phyloP scores from a whole-genome alignment of 2,888 invertebrate genomes.

The Dorcus parallelipipedus region DNA sequence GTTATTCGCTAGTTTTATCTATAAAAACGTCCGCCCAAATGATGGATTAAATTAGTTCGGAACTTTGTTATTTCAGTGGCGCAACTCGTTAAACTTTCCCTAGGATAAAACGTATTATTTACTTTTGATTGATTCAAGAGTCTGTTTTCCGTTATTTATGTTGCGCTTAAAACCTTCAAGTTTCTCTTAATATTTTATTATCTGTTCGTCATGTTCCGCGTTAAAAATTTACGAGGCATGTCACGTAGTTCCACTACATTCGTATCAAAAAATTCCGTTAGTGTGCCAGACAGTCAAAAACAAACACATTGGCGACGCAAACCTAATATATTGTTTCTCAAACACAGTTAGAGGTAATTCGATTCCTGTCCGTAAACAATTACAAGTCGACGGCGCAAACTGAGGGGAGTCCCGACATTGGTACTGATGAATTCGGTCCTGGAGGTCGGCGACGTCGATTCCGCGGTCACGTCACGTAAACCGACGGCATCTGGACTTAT shows the following conservation, averaged over 20 bases:
- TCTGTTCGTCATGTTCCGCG: too few relatives aligned
- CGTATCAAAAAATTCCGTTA: slow-evolving; percentile 1
- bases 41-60: too few relatives aligned
- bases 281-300: not conserved
- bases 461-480: slow-evolving; percentile 7
- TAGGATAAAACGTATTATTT: too few relatives aligned
- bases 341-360: slow-evolving; percentile 14
- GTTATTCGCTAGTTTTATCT: too few relatives aligned
- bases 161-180: too few relatives aligned
- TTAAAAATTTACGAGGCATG: not conserved
- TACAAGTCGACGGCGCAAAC: slow-evolving; percentile 12
- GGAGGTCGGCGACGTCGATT: not conserved
- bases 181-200: too few relatives aligned
- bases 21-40: too few relatives aligned
- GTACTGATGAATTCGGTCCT: not conserved
- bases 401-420: not conserved
- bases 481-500: slow-evolving; percentile 11
- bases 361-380: slow-evolving; percentile 15
- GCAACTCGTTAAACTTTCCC: too few relatives aligned
- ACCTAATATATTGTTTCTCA: slow-evolving; percentile 14
- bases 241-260: not conserved
- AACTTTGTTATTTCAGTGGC: too few relatives aligned
- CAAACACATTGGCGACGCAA: slow-evolving; percentile 6
- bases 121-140: too few relatives aligned
- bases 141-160: too few relatives aligned